phyloP scores from a whole-genome alignment of 2,888 invertebrate genomes.

The Ypsolopha sequella region DNA sequence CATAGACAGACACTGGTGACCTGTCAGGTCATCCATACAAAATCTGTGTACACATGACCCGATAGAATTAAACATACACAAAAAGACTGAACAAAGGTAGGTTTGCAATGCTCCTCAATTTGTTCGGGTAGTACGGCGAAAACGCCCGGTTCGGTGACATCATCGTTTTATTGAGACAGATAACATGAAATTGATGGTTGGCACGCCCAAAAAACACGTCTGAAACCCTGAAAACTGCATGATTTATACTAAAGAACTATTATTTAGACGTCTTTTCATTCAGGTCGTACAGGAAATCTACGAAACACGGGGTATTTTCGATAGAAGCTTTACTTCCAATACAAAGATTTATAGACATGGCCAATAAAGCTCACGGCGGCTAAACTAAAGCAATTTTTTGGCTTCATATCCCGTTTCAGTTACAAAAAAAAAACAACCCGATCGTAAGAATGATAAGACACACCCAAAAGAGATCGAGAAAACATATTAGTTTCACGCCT shows the following conservation, averaged over 20 bases:
- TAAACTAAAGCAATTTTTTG: constrained; percentile 4
- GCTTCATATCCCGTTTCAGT: not conserved
- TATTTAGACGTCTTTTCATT: too few species aligned
- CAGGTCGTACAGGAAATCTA: too few species aligned
- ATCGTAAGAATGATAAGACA: constrained; percentile 25
- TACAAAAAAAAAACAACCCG: constrained; percentile 3
- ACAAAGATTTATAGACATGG: not conserved
- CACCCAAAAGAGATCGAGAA: constrained; percentile 35
- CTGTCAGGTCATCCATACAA: not conserved
- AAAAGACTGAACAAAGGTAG: not conserved
- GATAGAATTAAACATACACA: not conserved
- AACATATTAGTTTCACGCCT: constrained; percentile 15
- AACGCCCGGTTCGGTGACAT: constrained; percentile 50
- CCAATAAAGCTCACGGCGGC: not conserved
- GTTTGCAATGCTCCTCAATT: constrained; percentile 9
- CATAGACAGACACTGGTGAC: not conserved
- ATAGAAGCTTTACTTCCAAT: too few species aligned
- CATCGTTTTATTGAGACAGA: constrained; percentile 47
- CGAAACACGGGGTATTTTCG: too few species aligned
- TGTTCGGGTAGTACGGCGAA: constrained; percentile 35
- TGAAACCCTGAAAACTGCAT: too few species aligned
- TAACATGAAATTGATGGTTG: constrained; percentile 48
- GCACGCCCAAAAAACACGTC: constrained; percentile 40
- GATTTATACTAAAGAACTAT: too few species aligned
- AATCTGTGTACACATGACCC: not conserved